A percentile compares a stretch with the other conserved stretches of the same genome.
Evolutionary conservation across 2,888 invertebrate species (phyloP).

Genomic region (Steinernema hermaphroditum): DNA sequence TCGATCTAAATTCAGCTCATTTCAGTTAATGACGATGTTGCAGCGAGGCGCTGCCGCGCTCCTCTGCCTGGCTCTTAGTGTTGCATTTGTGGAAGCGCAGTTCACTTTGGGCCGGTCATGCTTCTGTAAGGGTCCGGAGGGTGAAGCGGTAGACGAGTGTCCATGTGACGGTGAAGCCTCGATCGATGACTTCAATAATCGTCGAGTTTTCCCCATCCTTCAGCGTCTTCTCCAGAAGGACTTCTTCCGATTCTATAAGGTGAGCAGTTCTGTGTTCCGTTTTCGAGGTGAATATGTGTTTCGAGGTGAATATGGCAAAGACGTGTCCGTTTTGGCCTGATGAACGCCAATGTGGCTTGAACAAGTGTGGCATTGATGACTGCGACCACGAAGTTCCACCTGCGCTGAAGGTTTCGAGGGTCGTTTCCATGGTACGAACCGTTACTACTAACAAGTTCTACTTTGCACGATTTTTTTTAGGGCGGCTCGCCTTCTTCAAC

Average conservation of each 20-base stretch:
- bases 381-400: slow-evolving; percentile 67
- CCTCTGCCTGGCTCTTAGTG: neutral
- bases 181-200: slow-evolving; percentile 92
- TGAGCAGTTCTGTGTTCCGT: too few relatives aligned
- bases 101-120: slow-evolving; percentile 48
- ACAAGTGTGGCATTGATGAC: slow-evolving; percentile 64
- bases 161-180: slow-evolving; percentile 89
- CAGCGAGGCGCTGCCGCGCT: slow-evolving; percentile 1
- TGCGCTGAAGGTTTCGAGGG: slow-evolving; percentile 52
- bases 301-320: slow-evolving; percentile 74
- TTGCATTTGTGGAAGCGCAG: slow-evolving; percentile 37
- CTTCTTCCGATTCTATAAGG: slow-evolving; percentile 83
- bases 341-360: slow-evolving; percentile 70
- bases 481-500: slow-evolving; percentile 13
- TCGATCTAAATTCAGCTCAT: slow-evolving; percentile 1
- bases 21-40: neutral
- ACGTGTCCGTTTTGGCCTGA: slow-evolving; percentile 94
- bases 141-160: slow-evolving; percentile 81
- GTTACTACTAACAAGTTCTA: slow-evolving; percentile 35
- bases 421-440: slow-evolving; percentile 40
- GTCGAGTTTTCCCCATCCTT: slow-evolving; percentile 85
- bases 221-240: slow-evolving; percentile 85
- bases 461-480: slow-evolving; percentile 42
- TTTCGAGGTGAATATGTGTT: too few relatives aligned
- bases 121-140: slow-evolving; percentile 53